These are phyloP conservation scores for Harpagus bidentatus DNA, from an alignment of 2,113 vertebrate species.

Conservation along the genomic window DNA sequence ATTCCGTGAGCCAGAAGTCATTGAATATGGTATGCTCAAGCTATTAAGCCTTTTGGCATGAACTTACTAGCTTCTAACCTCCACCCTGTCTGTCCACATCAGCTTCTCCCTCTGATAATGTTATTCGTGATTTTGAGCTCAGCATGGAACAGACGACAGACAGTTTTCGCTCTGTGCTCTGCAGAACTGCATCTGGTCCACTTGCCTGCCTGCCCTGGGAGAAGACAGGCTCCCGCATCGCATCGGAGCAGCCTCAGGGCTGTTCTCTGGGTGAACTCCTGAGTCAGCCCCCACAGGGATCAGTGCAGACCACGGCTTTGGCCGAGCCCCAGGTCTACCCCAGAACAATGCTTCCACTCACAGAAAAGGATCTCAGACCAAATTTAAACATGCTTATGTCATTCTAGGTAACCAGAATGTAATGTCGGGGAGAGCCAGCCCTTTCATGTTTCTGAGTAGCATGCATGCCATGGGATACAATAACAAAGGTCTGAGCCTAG, in stretches of 20 bases:
- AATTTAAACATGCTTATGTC: neutral
- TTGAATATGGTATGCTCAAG: slow-evolving; percentile 79
- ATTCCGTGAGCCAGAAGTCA: slow-evolving; percentile 86
- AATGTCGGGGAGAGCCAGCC: neutral
- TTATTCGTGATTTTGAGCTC: neutral
- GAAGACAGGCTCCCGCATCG: neutral
- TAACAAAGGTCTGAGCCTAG: neutral
- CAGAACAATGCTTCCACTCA: neutral
- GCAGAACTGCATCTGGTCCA: neutral
- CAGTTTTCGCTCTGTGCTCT: neutral
- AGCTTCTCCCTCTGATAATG: neutral
- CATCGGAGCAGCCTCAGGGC: neutral
- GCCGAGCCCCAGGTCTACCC: neutral
- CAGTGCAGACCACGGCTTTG: neutral
- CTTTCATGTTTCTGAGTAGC: neutral
- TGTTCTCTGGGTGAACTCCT: neutral
- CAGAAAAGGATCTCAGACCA: neutral
- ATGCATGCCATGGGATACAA: neutral
- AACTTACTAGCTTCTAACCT: neutral
- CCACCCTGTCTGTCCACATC: neutral
- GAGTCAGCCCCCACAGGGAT: neutral
- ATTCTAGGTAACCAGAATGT: neutral
- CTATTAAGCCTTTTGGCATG: neutral
- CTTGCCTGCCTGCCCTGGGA: neutral
- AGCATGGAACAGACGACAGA: neutral